Percentiles rank a stretch among this genome's conserved stretches.
Conservation (phyloP, 1,140 invertebrate species). For the Hermatobates lingyangjiaoensis region DNA sequence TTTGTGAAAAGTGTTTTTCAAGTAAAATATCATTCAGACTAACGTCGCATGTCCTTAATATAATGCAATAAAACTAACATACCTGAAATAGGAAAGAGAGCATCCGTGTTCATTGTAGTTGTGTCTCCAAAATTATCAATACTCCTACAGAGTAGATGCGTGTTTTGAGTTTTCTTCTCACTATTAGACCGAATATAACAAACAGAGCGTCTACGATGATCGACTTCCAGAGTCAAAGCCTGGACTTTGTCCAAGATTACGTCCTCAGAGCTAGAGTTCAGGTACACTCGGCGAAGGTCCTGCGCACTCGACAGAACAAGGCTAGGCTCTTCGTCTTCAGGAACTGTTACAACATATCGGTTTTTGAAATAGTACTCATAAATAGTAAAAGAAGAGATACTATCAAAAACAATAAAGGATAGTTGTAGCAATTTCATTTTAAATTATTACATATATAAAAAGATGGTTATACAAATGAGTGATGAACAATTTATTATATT, state of each 20-base stretch:
- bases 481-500: too few species aligned
- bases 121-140: constrained; percentile 35
- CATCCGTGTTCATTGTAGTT: constrained; percentile 33
- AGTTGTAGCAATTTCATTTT: too few species aligned
- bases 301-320: constrained; percentile 32
- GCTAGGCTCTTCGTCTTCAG: constrained; percentile 27
- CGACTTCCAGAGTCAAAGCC: constrained; percentile 30
- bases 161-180: constrained; percentile 16
- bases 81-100: constrained; percentile 35
- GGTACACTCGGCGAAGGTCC: constrained; percentile 29
- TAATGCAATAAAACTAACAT: constrained; percentile 21
- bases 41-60: neutral
- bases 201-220: constrained; percentile 36
- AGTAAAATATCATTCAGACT: too few species aligned
- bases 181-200: constrained; percentile 46
- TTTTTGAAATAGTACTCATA: too few species aligned
- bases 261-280: constrained; percentile 33
- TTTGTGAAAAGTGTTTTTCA: too few species aligned
- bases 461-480: too few species aligned
- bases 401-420: too few species aligned
- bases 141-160: constrained; percentile 34
- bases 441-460: too few species aligned
- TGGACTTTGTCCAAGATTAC: too few species aligned
- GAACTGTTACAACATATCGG: too few species aligned
- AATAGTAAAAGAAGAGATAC: too few species aligned